Base-by-base conservation (phyloP, 1,140 invertebrate species). In the Drosophila ananassae region DNA sequence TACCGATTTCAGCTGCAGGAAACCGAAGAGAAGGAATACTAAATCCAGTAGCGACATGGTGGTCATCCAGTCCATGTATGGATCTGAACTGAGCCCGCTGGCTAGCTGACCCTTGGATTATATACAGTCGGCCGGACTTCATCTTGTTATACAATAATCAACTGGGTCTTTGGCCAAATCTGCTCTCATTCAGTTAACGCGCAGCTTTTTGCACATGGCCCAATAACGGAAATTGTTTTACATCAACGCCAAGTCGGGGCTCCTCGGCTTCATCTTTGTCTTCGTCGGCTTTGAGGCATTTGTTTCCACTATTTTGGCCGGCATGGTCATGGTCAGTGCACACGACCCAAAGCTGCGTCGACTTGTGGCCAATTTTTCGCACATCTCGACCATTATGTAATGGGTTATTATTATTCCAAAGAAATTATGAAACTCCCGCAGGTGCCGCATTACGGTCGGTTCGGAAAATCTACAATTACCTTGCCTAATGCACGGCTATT, bases 271-370 rank as follows among this genome's bases (percentile, higher is more conserved):
- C 37, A 30, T 59, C 57, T 54, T 39, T 39, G 24, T 58, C 34
- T 54, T 10, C 10, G 32, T 12, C 10, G 34, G 12, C 34, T 37
- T 37, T 37, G 34, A 12, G 34, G 34, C 57, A 46, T 59, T 58
- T 78, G 56, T 56, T 64, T 44, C 8, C 44, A 41, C 30, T 63
- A 12, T 34, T 47, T 63, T 44, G 37, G 28, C 64, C 80, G 71
- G 61, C 89, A 90, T 82, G 80, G 89, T 89, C 89, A 90, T 90
- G 89, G 89, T 90, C 89, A 90, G 89, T 90, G 89, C 89, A 85
- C 89, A 89, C 76, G 41, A 61, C 55, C 69, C 63, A 55, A 47
- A 57, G 74, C 67, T 46, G 60, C 59, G 59, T 24, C 44, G 66
- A 72, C 74, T 79, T 57, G 72, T 76, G 82, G 78, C 74, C 83